Conservation (phyloP, 2,888 invertebrate species). For the Eristalinus sepulchralis region DNA sequence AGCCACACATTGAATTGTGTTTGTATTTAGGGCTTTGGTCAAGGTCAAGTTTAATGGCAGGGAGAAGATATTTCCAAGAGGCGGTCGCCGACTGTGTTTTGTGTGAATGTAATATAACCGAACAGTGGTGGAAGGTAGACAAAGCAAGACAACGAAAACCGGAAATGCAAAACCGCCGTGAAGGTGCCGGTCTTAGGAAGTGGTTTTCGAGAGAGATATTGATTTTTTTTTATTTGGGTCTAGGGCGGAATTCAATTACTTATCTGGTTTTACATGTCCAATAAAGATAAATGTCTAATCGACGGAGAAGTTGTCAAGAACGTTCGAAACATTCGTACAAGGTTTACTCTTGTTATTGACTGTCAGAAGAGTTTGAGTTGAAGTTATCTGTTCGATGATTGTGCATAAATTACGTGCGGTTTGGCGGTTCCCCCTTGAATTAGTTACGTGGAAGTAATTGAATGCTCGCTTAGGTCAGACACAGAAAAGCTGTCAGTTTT, state of each 20-base stretch:
- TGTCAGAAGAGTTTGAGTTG: not conserved
- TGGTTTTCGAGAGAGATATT: not conserved
- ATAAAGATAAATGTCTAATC: not conserved
- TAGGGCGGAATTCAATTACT: not conserved
- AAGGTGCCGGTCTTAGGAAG: not conserved
- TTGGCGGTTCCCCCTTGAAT: not conserved
- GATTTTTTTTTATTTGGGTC: not conserved
- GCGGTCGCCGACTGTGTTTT: not conserved
- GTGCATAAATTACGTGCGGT: not conserved
- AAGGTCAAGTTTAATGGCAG: conserved; percentile 65
- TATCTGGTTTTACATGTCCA: not conserved
- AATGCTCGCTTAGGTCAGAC: not conserved
- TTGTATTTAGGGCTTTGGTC: conserved; percentile 59
- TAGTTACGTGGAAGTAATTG: not conserved
- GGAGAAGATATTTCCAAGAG: conserved; percentile 15
- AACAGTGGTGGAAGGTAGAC: not conserved
- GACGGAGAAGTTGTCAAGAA: not conserved
- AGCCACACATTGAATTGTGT: not conserved
- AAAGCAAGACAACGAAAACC: conserved; percentile 4
- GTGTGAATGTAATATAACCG: not conserved
- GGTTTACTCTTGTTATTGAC: not conserved
- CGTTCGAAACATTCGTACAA: not conserved
- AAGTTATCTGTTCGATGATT: not conserved
- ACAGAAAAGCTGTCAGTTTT: not conserved
- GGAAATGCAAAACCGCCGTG: conserved; percentile 10